Evolutionary conservation across 2,113 vertebrate genomes (phyloP), one percentile per base, ranked within the genome.

Genomic region (Lamprotornis superbus): DNA sequence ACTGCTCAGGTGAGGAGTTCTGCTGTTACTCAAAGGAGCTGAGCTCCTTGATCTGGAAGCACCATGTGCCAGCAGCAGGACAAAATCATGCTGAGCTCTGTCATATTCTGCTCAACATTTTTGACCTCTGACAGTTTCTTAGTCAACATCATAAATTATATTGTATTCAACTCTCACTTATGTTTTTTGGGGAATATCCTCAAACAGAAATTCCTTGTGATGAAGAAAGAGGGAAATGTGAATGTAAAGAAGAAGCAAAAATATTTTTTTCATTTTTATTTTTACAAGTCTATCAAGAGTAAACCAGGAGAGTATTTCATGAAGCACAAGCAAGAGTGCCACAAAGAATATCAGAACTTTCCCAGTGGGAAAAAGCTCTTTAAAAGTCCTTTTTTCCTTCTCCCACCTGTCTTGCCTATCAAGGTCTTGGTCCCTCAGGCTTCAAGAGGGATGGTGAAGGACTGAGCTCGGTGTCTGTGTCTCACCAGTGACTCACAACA

Each of bases 401-500:
- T 71, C 25, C 53, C 11, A 11, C 31, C 33, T 63, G 19, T 77
- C 47, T 65, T 86, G n/a, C 40, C 55, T 35, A 3, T 25, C 24
- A 37, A 49, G 22, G 12, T 31, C 56, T 78, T 75, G 44, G 12
- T 56, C 22, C 22, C 15, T 74, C 35, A n/a, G 47, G 39, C 25
- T 47, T 63, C 52, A 17, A 28, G 33, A 75, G 11, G 13, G 24
- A 19, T 16, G 31, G 27, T 3, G 3, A 47, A 50, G 20, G 33
- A 31, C 49, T 24, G 53, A 11, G 6, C 22, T 81, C 8, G 1
- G 55, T 4, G 1, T 69, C 65, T 17, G 16, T 25, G 39, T 21
- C 1, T 2, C n/a, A 52, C 46, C 23, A 49, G 19, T 25, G 44
- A n/a, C n/a, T 30, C 2, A 3, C 1, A 0, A 11, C 0, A 35